These are phyloP conservation scores for Mallotus villosus DNA, from an alignment of 2,797 vertebrate genomes.

Conservation along the genomic window DNA sequence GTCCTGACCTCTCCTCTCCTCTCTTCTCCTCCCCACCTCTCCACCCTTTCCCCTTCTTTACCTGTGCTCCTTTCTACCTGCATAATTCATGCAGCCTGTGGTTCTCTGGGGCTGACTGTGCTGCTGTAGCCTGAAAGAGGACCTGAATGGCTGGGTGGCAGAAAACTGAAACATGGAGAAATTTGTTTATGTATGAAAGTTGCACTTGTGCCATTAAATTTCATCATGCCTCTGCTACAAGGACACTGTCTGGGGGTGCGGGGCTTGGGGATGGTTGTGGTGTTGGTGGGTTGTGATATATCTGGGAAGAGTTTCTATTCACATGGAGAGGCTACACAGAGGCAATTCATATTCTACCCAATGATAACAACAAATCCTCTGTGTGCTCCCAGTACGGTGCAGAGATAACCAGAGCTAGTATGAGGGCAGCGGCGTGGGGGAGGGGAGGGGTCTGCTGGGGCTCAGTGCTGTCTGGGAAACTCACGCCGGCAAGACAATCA, in stretches of 20 bases:
- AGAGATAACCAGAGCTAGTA: constrained; percentile 54
- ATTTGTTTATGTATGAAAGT: background rate
- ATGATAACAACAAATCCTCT: constrained; percentile 60
- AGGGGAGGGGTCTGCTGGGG: constrained; percentile 37
- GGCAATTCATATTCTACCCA: constrained; percentile 63
- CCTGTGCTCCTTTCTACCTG: constrained; percentile 31
- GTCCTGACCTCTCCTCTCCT: background rate
- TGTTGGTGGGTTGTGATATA: constrained; percentile 24
- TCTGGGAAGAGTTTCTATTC: constrained; percentile 52
- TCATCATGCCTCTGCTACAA: constrained; percentile 19
- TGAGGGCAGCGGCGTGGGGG: constrained; percentile 24
- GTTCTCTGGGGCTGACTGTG: constrained; percentile 14
- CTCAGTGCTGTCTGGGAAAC: constrained; percentile 55
- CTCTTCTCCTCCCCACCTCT: background rate
- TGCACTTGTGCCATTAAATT: constrained; percentile 23
- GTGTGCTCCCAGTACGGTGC: constrained; percentile 23
- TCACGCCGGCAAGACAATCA: constrained; percentile 59
- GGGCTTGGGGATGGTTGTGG: constrained; percentile 9
- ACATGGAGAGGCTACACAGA: constrained; percentile 26
- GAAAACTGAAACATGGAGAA: background rate
- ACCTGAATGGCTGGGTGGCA: background rate
- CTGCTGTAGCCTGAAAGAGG: too few species aligned
- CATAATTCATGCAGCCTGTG: constrained; percentile 41
- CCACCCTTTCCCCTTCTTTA: constrained; percentile 19
- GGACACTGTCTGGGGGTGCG: constrained; percentile 30